phyloP scores from a whole-genome alignment of 2,888 invertebrate genomes.

The Dynastes grantii region DNA sequence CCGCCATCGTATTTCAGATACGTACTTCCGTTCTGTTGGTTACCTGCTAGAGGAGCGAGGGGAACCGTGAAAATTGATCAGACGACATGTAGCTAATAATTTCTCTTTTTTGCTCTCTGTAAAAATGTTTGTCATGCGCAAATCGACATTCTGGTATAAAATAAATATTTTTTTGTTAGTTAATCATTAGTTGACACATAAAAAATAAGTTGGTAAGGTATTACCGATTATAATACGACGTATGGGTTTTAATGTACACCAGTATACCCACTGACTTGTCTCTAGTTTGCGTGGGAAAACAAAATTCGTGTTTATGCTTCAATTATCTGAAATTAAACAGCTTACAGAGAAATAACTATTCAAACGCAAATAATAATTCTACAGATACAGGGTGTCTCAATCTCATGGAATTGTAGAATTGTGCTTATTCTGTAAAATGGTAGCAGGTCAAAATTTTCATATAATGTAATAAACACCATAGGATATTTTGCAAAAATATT shows the following conservation, averaged over 20 bases:
- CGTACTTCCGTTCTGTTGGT: conserved; percentile 56
- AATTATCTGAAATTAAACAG: conserved; percentile 1
- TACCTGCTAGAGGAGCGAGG: conserved; percentile 52
- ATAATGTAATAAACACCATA: too few relatives aligned
- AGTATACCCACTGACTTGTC: not conserved
- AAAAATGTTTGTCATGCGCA: conserved; percentile 45
- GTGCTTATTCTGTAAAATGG: too few relatives aligned
- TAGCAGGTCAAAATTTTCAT: too few relatives aligned
- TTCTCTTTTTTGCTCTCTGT: conserved; percentile 53
- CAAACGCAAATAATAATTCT: too few relatives aligned
- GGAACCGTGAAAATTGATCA: conserved; percentile 60
- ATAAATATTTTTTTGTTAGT: not conserved
- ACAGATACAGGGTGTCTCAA: too few relatives aligned
- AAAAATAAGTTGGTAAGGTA: not conserved
- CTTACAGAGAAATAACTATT: not conserved
- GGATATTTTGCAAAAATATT: too few relatives aligned
- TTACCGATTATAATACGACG: not conserved
- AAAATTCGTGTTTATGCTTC: conserved; percentile 6
- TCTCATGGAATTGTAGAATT: too few relatives aligned
- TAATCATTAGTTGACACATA: not conserved
- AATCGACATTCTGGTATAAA: conserved; percentile 1
- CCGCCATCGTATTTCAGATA: conserved; percentile 50
- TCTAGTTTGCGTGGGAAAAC: not conserved
- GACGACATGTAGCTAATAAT: conserved; percentile 58
- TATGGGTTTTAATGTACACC: not conserved